Evolutionary conservation across 2,888 invertebrate species (phyloP).

Genomic region (Apotomis betuletana): DNA sequence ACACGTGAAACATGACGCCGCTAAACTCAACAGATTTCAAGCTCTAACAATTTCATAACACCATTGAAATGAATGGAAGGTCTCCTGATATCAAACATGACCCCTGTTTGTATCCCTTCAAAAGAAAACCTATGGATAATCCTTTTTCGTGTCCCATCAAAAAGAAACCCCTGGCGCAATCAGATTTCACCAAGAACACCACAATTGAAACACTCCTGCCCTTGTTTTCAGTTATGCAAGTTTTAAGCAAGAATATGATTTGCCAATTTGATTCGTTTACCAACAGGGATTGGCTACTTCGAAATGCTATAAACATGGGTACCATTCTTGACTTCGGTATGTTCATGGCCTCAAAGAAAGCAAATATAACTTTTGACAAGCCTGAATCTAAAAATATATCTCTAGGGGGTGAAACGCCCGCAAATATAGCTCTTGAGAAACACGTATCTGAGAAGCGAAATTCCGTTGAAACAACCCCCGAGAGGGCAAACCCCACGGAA

Average conservation of each 20-base stretch:
- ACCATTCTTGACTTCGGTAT: neutral
- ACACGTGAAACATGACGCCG: no score
- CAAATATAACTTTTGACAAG: neutral
- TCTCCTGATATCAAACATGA: conserved; percentile 4
- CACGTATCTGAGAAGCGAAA: neutral
- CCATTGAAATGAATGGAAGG: neutral
- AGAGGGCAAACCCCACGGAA: neutral
- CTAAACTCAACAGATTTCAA: neutral
- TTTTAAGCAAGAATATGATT: neutral
- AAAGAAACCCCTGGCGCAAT: neutral
- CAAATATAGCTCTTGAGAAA: no score
- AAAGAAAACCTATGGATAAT: neutral
- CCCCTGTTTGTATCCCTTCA: conserved; percentile 8
- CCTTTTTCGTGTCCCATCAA: neutral
- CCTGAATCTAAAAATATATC: neutral
- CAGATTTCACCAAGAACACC: neutral
- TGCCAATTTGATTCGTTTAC: neutral
- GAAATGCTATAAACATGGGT: neutral
- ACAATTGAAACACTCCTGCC: neutral
- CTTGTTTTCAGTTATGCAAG: neutral
- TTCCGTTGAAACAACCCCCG: neutral
- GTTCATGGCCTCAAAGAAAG: neutral
- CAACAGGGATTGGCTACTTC: neutral
- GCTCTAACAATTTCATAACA: neutral
- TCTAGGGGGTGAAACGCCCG: neutral